These are phyloP conservation scores for Aphelenchoides bicaudatus DNA, from an alignment of 2,888 invertebrate genomes.

Conservation along the genomic window DNA sequence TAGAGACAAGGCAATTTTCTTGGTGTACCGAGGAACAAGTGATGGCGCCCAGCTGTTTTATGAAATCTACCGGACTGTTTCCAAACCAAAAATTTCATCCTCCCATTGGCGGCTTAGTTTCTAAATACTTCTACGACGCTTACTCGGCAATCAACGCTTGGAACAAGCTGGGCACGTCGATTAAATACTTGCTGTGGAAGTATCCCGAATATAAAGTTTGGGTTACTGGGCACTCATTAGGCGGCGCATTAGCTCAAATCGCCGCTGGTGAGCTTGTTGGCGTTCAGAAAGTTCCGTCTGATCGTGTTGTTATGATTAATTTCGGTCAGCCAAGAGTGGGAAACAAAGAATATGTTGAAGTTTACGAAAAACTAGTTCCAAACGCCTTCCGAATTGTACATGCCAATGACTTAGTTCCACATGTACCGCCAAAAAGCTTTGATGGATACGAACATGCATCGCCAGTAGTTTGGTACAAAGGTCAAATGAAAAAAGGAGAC, in stretches of 20 bases:
- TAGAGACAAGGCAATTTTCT: slow-evolving; percentile 1
- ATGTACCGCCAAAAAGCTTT: slow-evolving; percentile 10
- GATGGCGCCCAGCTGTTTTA: slow-evolving; percentile 35
- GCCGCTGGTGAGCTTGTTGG: slow-evolving; percentile 40
- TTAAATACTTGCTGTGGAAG: not conserved
- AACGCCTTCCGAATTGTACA: slow-evolving; percentile 16
- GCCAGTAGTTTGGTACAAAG: not conserved
- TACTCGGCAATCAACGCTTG: slow-evolving; percentile 42
- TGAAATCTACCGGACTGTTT: slow-evolving; percentile 36
- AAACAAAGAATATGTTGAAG: slow-evolving; percentile 37
- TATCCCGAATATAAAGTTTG: slow-evolving; percentile 38
- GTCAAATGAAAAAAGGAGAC: not conserved
- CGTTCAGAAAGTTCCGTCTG: slow-evolving; percentile 22
- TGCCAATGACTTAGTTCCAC: slow-evolving; percentile 19
- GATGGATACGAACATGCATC: not conserved
- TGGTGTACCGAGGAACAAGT: slow-evolving; percentile 29
- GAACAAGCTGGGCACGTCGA: slow-evolving; percentile 28
- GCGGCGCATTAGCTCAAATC: slow-evolving; percentile 46
- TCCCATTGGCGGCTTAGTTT: slow-evolving; percentile 42
- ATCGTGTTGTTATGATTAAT: slow-evolving; percentile 25
- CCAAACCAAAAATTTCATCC: slow-evolving; percentile 22
- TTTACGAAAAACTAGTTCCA: slow-evolving; percentile 37
- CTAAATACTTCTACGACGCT: slow-evolving; percentile 42
- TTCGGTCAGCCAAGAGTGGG: slow-evolving; percentile 49
- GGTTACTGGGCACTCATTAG: slow-evolving; percentile 37